phyloP scores from a whole-genome alignment of 2,797 vertebrate species.

The Cheirogaleus major region DNA sequence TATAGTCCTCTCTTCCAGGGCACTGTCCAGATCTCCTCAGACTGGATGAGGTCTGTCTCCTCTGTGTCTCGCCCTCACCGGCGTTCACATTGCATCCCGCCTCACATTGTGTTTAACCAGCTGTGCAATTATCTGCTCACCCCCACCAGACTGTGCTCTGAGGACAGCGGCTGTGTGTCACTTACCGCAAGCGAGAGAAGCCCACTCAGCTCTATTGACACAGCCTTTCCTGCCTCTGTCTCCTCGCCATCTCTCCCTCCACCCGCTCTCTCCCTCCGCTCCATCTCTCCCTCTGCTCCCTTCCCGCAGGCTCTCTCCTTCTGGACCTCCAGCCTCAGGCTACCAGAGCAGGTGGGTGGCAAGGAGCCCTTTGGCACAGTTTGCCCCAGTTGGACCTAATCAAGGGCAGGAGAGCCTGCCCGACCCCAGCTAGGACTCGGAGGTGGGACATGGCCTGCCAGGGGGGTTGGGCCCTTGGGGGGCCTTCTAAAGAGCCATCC shows the following conservation, averaged over 20 bases:
- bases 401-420: background rate
- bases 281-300: background rate
- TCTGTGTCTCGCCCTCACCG: background rate
- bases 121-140: too few species aligned
- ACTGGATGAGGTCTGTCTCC: background rate
- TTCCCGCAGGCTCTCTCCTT: background rate
- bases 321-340: background rate
- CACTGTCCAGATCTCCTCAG: background rate
- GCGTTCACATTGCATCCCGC: too few species aligned
- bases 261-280: background rate
- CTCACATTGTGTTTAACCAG: background rate
- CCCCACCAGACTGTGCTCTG: accelerated
- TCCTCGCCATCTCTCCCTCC: background rate
- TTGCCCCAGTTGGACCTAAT: background rate
- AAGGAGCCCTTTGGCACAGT: background rate
- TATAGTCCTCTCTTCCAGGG: background rate
- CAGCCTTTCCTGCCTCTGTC: background rate
- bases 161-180: background rate
- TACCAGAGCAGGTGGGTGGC: background rate
- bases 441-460: background rate
- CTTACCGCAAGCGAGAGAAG: background rate
- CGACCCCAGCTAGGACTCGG: background rate
- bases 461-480: background rate
- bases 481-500: background rate
- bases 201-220: accelerated